Base-by-base conservation (phyloP, 2,797 vertebrate genomes). In the Neosilurus hyrtlii region DNA sequence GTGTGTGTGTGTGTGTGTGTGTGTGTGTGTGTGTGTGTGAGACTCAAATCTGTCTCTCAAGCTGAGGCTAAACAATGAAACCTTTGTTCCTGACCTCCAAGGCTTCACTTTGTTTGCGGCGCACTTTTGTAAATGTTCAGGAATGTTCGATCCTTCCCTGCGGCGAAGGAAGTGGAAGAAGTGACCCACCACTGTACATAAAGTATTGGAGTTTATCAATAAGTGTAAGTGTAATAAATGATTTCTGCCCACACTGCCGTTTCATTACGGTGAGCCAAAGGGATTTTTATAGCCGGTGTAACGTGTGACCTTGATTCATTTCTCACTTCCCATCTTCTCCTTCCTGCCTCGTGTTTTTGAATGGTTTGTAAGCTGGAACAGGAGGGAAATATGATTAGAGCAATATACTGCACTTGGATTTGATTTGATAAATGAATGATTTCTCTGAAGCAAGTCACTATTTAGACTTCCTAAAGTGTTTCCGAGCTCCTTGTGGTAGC, bases 51-150 rank as follows among this genome's bases (percentile, higher is more conserved):
- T 84, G 85, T 87, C 88, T 89, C 79, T 85, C 84, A 81, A 90
- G 87, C 86, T 84, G 78, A 72, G 59, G 62, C 9, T 49, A 85
- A 90, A 94, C 92, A 93, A 93, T 91, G 85, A 82, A 80, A 87
- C 86, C 89, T 89, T 90, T 93, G 92, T 91, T 81, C 52, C 10
- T 8, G 37, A 30, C 24, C 67, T 83, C 81, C 62, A 43, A 82
- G 84, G 83, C 68, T 77, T 87, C 35, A 26, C 77, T 83, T 82
- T 87, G 84, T 89, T 87, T 84, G 66, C 43, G 63, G 70, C 67
- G 80, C 24, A 77, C 83, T 82, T 89, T 77, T 83, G 87, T 72
- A 83, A 84, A 86, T 52, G 54, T 80, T 85, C 61, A 82, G 78
- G 81, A 74, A 65, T 84, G 80, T 70, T 71, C 37, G 61, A 76